Conservation (phyloP, 2,113 vertebrate genomes). For the Eira barbara region DNA sequence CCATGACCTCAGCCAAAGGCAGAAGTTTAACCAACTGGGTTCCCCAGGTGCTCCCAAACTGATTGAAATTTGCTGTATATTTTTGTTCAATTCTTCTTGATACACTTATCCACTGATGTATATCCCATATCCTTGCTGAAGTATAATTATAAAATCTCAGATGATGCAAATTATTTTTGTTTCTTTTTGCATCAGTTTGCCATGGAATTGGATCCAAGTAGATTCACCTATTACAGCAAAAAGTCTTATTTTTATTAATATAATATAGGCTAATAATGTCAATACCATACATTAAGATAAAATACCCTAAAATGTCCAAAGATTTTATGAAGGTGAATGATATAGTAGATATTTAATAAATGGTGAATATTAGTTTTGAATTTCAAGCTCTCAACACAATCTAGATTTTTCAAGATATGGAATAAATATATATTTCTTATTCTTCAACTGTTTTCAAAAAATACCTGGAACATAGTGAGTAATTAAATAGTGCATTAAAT, state of each 20-base stretch:
- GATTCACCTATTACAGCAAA: background rate
- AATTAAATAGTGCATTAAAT: background rate
- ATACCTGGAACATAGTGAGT: background rate
- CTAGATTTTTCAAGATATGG: background rate
- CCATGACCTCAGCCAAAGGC: too few relatives aligned
- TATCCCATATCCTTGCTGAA: background rate
- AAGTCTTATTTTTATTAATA: background rate
- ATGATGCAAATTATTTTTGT: background rate
- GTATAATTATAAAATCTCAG: background rate
- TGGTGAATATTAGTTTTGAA: background rate
- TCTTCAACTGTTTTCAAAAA: background rate
- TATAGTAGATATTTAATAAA: background rate
- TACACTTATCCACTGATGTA: background rate
- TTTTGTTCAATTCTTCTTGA: background rate
- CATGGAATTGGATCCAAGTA: background rate
- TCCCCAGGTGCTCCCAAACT: too few relatives aligned
- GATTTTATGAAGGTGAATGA: background rate
- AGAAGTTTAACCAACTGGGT: too few relatives aligned
- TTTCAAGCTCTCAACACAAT: background rate
- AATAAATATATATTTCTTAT: background rate
- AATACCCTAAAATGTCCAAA: background rate
- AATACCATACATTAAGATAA: background rate
- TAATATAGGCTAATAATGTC: background rate
- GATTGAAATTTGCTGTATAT: background rate
- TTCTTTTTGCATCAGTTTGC: background rate